Evolutionary conservation across 2,797 vertebrate species (phyloP).

Genomic region (Phalanger gymnotis): DNA sequence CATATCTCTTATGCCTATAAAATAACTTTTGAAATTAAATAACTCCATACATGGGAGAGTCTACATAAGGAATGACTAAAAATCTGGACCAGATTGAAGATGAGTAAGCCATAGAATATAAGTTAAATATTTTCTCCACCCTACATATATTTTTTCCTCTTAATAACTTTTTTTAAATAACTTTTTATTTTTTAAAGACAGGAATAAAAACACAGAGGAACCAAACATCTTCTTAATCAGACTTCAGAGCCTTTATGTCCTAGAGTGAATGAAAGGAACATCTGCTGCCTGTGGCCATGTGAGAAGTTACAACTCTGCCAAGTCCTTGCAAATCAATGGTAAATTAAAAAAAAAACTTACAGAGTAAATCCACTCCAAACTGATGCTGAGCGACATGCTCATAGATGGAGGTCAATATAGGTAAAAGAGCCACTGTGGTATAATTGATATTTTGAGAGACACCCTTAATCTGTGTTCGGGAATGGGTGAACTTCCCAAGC

Average conservation of each 20-base stretch:
- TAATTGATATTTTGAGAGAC: slow-evolving; percentile 99
- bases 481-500: slow-evolving; percentile 98
- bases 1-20: not conserved
- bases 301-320: not conserved
- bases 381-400: slow-evolving; percentile 97
- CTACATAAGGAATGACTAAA: not conserved
- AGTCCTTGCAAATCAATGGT: not conserved
- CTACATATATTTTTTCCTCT: not conserved
- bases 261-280: not conserved
- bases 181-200: not conserved
- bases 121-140: slow-evolving; percentile 2
- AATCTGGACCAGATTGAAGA: slow-evolving; percentile 13
- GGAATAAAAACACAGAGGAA: not conserved
- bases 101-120: slow-evolving; percentile 20
- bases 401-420: slow-evolving; percentile 97
- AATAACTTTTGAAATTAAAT: slow-evolving; percentile 62
- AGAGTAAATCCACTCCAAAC: slow-evolving; percentile 94
- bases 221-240: not conserved
- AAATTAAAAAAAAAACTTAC: slow-evolving; percentile 86
- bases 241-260: not conserved
- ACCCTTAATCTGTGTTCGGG: slow-evolving; percentile 97
- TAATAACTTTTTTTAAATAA: not conserved
- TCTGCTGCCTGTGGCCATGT: not conserved
- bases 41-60: not conserved
- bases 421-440: slow-evolving; percentile 95